Percentiles rank a stretch among this genome's conserved stretches.
Evolutionary conservation across 1,140 invertebrate species (phyloP).

Genomic region (Cyrtorhinus lividipennis): DNA sequence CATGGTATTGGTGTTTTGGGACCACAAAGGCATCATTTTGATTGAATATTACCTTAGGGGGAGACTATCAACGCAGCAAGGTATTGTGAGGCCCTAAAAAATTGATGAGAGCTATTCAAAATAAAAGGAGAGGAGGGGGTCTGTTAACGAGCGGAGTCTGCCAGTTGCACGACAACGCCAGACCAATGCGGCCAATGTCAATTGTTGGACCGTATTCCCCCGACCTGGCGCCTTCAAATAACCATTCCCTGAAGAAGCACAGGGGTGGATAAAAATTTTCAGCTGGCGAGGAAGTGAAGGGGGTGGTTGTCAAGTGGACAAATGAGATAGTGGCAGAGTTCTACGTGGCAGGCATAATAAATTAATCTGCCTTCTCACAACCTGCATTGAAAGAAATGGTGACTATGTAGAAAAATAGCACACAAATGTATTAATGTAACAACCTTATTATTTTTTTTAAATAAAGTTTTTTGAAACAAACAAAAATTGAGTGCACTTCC

Average conservation of each 20-base stretch:
- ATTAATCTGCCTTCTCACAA: neutral
- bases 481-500: too few relatives aligned
- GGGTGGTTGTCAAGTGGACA: neutral
- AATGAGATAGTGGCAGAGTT: neutral
- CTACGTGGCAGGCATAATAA: neutral
- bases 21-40: neutral
- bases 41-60: neutral
- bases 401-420: neutral
- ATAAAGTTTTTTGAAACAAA: neutral
- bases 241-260: neutral
- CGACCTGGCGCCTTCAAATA: too few relatives aligned
- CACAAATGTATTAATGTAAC: neutral
- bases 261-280: neutral
- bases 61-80: neutral
- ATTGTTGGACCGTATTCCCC: too few relatives aligned
- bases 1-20: slow-evolving; percentile 3
- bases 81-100: neutral
- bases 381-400: neutral
- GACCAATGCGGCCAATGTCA: too few relatives aligned
- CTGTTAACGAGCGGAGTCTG: neutral
- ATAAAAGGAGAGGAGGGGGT: neutral
- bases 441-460: neutral
- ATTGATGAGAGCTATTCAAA: neutral
- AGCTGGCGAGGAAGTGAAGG: neutral
- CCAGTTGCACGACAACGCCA: neutral